A percentile compares a stretch with the other conserved stretches of the same genome.
Evolutionary conservation across 2,797 vertebrate species (phyloP).

Genomic region (Pseudopleuronectes americanus): DNA sequence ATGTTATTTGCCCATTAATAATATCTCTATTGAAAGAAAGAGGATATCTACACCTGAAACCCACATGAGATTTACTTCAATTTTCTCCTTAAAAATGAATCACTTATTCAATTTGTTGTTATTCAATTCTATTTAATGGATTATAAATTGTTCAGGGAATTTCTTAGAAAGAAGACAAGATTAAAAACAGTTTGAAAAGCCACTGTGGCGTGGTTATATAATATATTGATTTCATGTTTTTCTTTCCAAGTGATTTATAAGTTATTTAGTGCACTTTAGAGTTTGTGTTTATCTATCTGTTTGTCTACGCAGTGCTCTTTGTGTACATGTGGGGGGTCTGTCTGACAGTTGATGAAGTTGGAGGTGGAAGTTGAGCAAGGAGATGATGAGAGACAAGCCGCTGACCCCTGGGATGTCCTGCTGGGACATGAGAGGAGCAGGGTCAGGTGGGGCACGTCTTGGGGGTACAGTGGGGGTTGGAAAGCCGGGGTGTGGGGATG

Average conservation of each 20-base stretch:
- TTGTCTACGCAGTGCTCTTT: slow-evolving; percentile 6
- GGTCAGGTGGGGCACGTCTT: slow-evolving; percentile 51
- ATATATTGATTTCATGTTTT: background rate
- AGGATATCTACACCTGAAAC: too few relatives aligned
- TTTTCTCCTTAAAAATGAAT: background rate
- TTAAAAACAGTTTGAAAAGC: too few relatives aligned
- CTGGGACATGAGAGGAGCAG: slow-evolving; percentile 63
- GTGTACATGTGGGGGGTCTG: slow-evolving; percentile 49
- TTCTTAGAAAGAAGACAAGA: too few relatives aligned
- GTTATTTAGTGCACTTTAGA: background rate
- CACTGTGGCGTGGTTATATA: background rate
- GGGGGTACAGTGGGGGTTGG: slow-evolving; percentile 12
- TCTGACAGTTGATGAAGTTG: slow-evolving; percentile 51
- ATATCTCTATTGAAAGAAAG: too few relatives aligned
- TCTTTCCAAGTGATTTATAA: too few relatives aligned
- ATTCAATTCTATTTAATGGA: too few relatives aligned
- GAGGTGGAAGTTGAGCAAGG: slow-evolving; percentile 45
- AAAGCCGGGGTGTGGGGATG: slow-evolving; percentile 30
- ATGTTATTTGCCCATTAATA: too few relatives aligned
- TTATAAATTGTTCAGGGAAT: too few relatives aligned
- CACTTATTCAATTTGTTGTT: too few relatives aligned
- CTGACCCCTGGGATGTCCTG: slow-evolving; percentile 66
- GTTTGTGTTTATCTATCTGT: slow-evolving; percentile 1
- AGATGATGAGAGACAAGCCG: slow-evolving; percentile 71
- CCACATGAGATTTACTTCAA: background rate